These are phyloP conservation scores for Ameiurus melas DNA, from an alignment of 2,113 vertebrate genomes.

Conservation along the genomic window DNA sequence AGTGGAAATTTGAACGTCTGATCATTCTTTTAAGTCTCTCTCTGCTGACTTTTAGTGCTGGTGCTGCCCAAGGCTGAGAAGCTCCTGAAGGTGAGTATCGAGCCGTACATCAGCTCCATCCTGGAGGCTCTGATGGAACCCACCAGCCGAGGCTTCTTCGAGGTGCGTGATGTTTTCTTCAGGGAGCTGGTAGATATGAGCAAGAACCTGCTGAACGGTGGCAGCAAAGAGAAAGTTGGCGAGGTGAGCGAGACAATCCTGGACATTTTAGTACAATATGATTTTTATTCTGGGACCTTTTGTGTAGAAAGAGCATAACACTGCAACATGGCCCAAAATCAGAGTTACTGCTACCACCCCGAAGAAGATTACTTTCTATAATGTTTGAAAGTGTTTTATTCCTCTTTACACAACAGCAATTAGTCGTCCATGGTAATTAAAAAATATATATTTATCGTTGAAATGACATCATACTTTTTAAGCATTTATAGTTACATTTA, in stretches of 20 bases:
- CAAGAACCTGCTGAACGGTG: conserved; percentile 88
- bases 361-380: not conserved
- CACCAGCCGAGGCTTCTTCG: conserved; percentile 91
- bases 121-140: conserved; percentile 96
- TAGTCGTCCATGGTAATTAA: not conserved
- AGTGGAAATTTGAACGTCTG: not conserved
- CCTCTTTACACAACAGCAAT: not conserved
- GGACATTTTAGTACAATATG: not conserved
- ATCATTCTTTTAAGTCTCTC: not conserved
- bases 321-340: not conserved
- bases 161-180: conserved; percentile 91
- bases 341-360: not conserved
- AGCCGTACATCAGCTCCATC: conserved; percentile 93
- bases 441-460: not conserved
- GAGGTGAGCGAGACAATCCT: conserved; percentile 78
- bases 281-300: not conserved
- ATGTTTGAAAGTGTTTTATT: not conserved
- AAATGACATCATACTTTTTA: not conserved
- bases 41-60: conserved; percentile 67
- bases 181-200: conserved; percentile 92
- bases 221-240: conserved; percentile 81
- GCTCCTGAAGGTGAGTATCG: conserved; percentile 83
- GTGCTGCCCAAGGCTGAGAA: conserved; percentile 89
- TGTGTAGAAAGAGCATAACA: not conserved
- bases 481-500: not conserved